These are phyloP conservation scores for Urocolius indicus DNA, from an alignment of 2,113 vertebrate species.

Conservation along the genomic window DNA sequence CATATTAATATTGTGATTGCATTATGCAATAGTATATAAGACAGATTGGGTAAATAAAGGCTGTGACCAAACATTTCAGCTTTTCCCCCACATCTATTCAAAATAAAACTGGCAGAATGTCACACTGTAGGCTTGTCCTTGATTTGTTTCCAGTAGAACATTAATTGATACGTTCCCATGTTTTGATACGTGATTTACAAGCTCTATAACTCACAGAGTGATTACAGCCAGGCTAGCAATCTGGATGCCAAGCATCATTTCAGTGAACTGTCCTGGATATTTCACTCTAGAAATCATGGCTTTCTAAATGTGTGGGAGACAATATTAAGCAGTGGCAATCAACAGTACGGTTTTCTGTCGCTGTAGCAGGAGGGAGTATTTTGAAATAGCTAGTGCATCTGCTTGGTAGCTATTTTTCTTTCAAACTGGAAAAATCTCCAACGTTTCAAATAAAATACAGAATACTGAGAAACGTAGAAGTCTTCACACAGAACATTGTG, in stretches of 20 bases:
- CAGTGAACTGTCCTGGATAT: conserved; percentile 58
- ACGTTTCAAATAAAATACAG: neutral
- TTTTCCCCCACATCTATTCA: conserved; percentile 15
- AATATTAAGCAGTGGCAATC: conserved; percentile 45
- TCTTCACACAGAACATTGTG: neutral
- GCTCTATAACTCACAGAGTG: conserved; percentile 52
- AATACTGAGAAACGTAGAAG: neutral
- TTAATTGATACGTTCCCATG: conserved; percentile 59
- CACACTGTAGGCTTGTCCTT: conserved; percentile 59
- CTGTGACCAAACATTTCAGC: conserved; percentile 48
- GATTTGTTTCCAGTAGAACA: conserved; percentile 60
- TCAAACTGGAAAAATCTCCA: conserved; percentile 28
- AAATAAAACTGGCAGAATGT: conserved; percentile 58
- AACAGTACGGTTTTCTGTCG: conserved; percentile 47
- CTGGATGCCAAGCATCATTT: conserved; percentile 45
- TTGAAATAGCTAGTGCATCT: conserved; percentile 56
- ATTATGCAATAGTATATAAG: conserved; percentile 57
- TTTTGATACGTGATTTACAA: conserved; percentile 65
- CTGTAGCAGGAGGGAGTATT: conserved; percentile 27
- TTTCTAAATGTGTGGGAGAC: conserved; percentile 53
- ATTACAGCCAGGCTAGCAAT: conserved; percentile 42
- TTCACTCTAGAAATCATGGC: conserved; percentile 58
- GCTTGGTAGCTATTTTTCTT: conserved; percentile 51
- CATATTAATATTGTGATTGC: conserved; percentile 65
- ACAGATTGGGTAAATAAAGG: conserved; percentile 61